Evolutionary conservation across 1,140 invertebrate genomes (phyloP), one percentile per base, ranked within the genome.

Genomic region (Drosophila athabasca): DNA sequence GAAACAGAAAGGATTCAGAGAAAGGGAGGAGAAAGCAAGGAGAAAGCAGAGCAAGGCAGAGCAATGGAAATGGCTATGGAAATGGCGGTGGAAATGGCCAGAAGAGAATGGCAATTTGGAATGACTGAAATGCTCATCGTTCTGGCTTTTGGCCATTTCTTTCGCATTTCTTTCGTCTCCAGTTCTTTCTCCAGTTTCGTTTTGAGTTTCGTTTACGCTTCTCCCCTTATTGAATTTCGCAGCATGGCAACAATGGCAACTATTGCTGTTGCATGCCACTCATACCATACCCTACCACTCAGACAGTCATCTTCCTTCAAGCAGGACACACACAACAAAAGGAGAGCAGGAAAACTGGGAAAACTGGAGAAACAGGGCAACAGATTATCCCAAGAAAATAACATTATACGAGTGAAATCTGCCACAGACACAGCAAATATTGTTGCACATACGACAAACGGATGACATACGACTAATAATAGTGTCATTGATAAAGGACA

Each of bases 171-270:
- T 61, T 52, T 48, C 48, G 13, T 19, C 17, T 26, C 5, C 4
- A 26, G 22, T 48, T 45, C 46, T 15, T 66, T 66, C 11, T 13
- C 24, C 24, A 26, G 24, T 26, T 26, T 50, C 48, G 52, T 53
- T 69, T 62, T 15, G 46, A 31, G 49, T 61, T 22, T 62, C 39
- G 39, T 8, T 44, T 48, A 24, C 6, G 19, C 24, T 58, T 58
- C 19, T 58, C 68, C 68, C 46, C 65, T 76, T 76, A 76, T 76
- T 76, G 73, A 76, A 76, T 76, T 76, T 76, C 73, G 71, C 73
- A 73, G 49, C 71, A 65, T 61, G 71, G 51, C 73, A 76, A 61
- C 62, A 67, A 68, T 74, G 71, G 51, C 73, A 76, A 61, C 62
- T 61, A 68, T 74, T 75, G 57, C 41, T 61, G 51, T 68, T 54